Percentiles rank a stretch among this genome's conserved stretches.
Evolutionary conservation across 2,888 invertebrate species (phyloP).

Genomic region (Megaustenia siamemsis): DNA sequence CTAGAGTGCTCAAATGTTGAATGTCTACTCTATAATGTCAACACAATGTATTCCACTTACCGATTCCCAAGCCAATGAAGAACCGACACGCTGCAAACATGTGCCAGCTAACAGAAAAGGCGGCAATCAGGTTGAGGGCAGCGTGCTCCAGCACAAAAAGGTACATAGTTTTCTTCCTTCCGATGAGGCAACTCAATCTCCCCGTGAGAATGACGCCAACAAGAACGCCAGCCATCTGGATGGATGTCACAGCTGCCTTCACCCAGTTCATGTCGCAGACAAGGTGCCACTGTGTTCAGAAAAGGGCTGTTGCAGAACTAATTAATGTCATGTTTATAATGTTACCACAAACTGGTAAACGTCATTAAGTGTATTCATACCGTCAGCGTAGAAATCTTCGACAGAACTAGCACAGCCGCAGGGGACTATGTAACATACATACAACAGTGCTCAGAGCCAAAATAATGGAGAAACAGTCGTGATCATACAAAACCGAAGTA

Average conservation of each 20-base stretch:
- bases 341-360: too few species aligned
- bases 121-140: constrained; percentile 59
- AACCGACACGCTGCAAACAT: constrained; percentile 62
- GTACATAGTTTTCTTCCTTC: constrained; percentile 65
- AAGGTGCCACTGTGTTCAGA: constrained; percentile 57
- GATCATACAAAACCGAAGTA: too few species aligned
- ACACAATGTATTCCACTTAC: not conserved
- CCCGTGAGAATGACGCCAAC: constrained; percentile 57
- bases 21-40: too few species aligned
- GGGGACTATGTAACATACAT: too few species aligned
- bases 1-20: too few species aligned
- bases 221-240: constrained; percentile 56
- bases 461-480: too few species aligned
- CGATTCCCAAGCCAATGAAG: constrained; percentile 54
- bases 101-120: constrained; percentile 65
- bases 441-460: too few species aligned
- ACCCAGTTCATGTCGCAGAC: constrained; percentile 54
- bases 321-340: too few species aligned
- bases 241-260: constrained; percentile 51
- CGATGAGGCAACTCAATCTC: constrained; percentile 62
- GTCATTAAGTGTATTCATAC: too few species aligned
- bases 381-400: too few species aligned
- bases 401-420: too few species aligned
- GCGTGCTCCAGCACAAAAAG: constrained; percentile 56
- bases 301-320: too few species aligned